These are phyloP conservation scores for Nasonia longicornis DNA, from an alignment of 1,140 invertebrate genomes.

Conservation along the genomic window DNA sequence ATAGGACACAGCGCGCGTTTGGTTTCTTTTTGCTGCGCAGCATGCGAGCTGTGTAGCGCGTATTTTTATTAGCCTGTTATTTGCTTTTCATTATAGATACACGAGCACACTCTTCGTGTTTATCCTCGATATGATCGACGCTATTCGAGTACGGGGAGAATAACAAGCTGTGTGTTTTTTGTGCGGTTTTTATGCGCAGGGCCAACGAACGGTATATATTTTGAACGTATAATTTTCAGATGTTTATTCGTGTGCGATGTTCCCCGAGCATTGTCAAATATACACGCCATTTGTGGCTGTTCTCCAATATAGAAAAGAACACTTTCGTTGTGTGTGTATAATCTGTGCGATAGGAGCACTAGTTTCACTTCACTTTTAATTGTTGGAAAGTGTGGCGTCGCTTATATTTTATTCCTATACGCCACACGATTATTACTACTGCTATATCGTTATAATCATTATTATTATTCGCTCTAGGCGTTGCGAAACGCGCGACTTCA, in stretches of 20 bases:
- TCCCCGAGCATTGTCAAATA: no score
- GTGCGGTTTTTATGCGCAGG: no score
- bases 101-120: no score
- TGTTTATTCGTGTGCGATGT: no score
- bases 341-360: no score
- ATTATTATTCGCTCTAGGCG: background rate
- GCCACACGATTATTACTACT: background rate
- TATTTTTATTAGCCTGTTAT: background rate
- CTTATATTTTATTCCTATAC: background rate
- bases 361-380: constrained; percentile 19
- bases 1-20: background rate
- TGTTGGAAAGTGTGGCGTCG: constrained; percentile 15
- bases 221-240: no score
- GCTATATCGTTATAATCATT: background rate
- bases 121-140: background rate
- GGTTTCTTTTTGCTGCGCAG: background rate
- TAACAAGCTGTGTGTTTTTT: no score
- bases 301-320: background rate
- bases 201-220: no score
- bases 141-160: no score
- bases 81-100: background rate
- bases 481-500: constrained; percentile 6
- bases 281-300: no score
- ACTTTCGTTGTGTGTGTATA: background rate
- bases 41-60: no score